Conservation (phyloP, 2,888 invertebrate genomes). For the Malacosoma neustria region DNA sequence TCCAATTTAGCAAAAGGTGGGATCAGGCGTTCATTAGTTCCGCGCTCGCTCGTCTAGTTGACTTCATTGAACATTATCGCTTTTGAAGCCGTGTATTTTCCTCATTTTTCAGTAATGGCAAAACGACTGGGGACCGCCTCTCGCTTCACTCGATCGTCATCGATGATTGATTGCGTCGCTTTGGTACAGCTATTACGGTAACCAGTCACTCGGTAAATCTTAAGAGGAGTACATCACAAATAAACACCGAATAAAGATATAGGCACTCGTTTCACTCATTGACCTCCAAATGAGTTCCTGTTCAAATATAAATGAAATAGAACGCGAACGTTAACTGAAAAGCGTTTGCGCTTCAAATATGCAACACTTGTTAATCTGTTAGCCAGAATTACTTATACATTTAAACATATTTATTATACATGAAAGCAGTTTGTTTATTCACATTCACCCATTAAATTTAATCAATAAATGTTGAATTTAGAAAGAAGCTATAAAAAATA, state of each 20-base stretch:
- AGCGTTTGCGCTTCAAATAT: constrained; percentile 17
- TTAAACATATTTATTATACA: constrained; percentile 18
- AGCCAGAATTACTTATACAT: constrained; percentile 23
- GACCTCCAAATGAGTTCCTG: not conserved
- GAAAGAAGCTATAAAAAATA: too few species aligned
- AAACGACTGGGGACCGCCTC: constrained; percentile 23
- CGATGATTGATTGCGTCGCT: constrained; percentile 40
- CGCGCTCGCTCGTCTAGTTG: constrained; percentile 1
- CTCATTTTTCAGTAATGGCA: constrained; percentile 32
- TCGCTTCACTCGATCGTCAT: constrained; percentile 31
- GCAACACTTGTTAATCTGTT: constrained; percentile 24
- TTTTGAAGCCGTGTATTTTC: constrained; percentile 22
- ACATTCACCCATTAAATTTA: too few species aligned
- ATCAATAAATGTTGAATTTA: too few species aligned
- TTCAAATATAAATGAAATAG: not conserved
- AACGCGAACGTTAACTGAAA: too few species aligned
- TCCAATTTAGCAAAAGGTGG: not conserved
- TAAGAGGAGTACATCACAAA: constrained; percentile 27
- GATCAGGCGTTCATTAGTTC: not conserved
- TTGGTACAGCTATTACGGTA: constrained; percentile 32
- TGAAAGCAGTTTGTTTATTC: too few species aligned
- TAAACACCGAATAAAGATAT: constrained; percentile 11
- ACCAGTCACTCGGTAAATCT: constrained; percentile 38
- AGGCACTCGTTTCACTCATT: not conserved
- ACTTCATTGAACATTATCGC: constrained; percentile 19